Base-by-base conservation (phyloP, 2,888 invertebrate genomes). In the Ferrisia virgata region DNA sequence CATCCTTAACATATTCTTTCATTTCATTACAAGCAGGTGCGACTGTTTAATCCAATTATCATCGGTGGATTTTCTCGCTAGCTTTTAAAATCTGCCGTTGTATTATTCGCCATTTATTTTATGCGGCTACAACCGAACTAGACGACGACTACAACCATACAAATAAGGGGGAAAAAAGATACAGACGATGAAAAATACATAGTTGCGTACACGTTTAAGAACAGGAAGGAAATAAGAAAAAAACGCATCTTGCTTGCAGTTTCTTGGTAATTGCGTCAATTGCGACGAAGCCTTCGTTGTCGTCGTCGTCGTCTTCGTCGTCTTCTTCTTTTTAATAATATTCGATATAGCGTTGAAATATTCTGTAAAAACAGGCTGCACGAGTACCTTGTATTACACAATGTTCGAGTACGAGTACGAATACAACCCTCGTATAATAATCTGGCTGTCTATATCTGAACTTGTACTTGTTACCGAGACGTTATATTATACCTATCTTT, bases 41-140 rank as follows among this genome's bases (percentile, higher is more conserved):
- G 64, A 64, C 64, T 64, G 64, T 64, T 64, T 64, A 64, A 64
- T 64, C 64, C 64, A 64, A 64, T 64, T 64, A 64, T 64, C 64
- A 64, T 64, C 28, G 9, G 8, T 15, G 15, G 64, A 58, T 58
- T 58, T 11, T n/a, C 64, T 5, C 15, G 64, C 64, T 15, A 64
- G 64, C 64, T 64, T 64, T 64, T 64, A 64, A 64, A 64, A 64
- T 64, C 64, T 64, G 13, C 64, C 28, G 28, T 64, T 28, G 64
- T 64, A 64, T 64, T n/a, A n/a, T 64, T 64, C 4, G 11, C 64
- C 31, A 64, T 64, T 64, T 64, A 25, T 64, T 64, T 64, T 64
- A 64, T 64, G 25, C 8, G 64, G 64, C 43, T 43, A 8, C 43
- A 8, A 8, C 53, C 11, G 11, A n/a, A n/a, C n/a, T n/a, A n/a